Evolutionary conservation across 2,888 invertebrate species (phyloP).

Genomic region (Sarcophaga carnaria): DNA sequence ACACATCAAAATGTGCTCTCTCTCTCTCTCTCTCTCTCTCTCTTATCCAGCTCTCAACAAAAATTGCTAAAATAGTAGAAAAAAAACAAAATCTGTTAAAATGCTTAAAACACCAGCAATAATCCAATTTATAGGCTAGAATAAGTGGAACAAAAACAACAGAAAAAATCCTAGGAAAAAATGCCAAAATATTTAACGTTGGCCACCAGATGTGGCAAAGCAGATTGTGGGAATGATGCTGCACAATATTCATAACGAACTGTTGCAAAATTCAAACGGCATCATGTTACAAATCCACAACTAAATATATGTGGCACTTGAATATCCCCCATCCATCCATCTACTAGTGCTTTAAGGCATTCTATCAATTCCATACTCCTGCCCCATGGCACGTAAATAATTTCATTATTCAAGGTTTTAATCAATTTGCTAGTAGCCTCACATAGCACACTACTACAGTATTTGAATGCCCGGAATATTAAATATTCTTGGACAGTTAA

Average conservation of each 20-base stretch:
- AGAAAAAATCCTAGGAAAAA: conserved; percentile 7
- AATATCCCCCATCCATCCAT: not conserved
- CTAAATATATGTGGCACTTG: conserved; percentile 10
- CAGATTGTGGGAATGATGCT: not conserved
- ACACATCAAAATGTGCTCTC: no score
- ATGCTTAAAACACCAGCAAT: conserved; percentile 75
- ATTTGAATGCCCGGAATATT: no score
- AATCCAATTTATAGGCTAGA: conserved; percentile 74
- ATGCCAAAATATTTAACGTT: conserved; percentile 17
- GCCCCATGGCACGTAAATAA: conserved; percentile 38
- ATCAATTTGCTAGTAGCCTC: not conserved
- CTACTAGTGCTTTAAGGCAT: not conserved
- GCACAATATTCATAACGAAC: conserved; percentile 39
- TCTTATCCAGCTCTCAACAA: not conserved
- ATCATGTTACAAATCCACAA: conserved; percentile 10
- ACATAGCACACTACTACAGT: no score
- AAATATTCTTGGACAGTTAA: no score
- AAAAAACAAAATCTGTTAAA: conserved; percentile 72
- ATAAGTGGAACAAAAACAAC: conserved; percentile 46
- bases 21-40: no score
- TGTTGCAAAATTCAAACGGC: conserved; percentile 47
- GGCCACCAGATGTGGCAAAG: not conserved
- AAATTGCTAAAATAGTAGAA: conserved; percentile 56
- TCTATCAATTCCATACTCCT: not conserved
- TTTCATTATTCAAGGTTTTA: conserved; percentile 27